Conservation (phyloP, 2,113 vertebrate genomes). For the Prolemur simus region DNA sequence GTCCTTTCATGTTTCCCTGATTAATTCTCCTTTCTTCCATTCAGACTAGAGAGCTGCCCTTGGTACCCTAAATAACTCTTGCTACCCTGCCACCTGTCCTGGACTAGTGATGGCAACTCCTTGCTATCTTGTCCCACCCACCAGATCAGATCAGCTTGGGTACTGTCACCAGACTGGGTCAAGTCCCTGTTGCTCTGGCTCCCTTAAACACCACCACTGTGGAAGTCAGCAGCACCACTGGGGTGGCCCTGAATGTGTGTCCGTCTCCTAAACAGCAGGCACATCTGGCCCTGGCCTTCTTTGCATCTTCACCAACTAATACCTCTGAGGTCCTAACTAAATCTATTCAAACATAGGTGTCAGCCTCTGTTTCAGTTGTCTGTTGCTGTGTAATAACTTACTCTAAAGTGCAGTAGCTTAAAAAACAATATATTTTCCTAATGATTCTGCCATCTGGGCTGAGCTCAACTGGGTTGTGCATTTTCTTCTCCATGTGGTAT, state of each 20-base stretch:
- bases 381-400: background rate
- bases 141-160: background rate
- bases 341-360: background rate
- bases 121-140: background rate
- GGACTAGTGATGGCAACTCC: background rate
- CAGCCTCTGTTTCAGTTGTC: background rate
- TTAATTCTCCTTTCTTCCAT: background rate
- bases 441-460: background rate
- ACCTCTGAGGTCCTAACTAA: background rate
- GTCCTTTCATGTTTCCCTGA: background rate
- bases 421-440: background rate
- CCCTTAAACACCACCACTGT: background rate
- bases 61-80: background rate
- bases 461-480: background rate
- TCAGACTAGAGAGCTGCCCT: background rate
- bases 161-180: background rate
- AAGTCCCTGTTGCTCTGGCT: background rate
- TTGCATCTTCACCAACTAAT: background rate
- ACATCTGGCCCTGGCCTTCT: background rate
- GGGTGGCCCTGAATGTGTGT: background rate
- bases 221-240: background rate
- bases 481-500: background rate
- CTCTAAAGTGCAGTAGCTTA: background rate
- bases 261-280: background rate
- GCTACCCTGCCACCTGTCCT: background rate